These are phyloP conservation scores for Manacus vitellinus DNA, from an alignment of 2,113 vertebrate genomes.

Conservation along the genomic window DNA sequence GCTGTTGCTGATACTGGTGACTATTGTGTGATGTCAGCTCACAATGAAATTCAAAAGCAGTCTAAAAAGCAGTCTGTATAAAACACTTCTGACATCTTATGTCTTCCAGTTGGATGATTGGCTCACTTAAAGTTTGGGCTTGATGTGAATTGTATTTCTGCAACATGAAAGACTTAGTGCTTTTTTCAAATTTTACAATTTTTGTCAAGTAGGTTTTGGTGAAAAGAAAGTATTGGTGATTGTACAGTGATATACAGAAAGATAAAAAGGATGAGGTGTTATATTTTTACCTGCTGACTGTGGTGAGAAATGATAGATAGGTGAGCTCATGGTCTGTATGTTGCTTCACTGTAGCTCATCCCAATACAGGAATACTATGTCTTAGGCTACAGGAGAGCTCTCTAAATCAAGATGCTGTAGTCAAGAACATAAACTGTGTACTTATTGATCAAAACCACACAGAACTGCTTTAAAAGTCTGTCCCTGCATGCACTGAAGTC, in stretches of 20 bases:
- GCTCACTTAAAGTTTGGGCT: neutral
- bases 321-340: neutral
- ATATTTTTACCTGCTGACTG: conserved; percentile 11
- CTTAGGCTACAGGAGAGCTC: conserved; percentile 29
- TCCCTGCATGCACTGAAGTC: neutral
- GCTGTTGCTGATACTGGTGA: neutral
- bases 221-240: neutral
- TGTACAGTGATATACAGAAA: conserved; percentile 31
- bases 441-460: conserved; percentile 34
- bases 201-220: conserved; percentile 25
- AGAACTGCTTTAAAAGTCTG: conserved; percentile 5
- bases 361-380: conserved; percentile 1
- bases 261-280: conserved; percentile 8
- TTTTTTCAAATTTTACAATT: conserved; percentile 24
- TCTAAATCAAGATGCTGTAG: conserved; percentile 48
- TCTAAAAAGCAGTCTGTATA: neutral
- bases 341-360: conserved; percentile 39
- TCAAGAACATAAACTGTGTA: conserved; percentile 39
- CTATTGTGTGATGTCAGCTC: neutral
- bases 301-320: conserved; percentile 34
- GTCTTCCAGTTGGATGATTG: neutral
- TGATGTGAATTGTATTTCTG: conserved; percentile 17
- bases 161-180: neutral
- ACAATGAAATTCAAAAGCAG: neutral
- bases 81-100: neutral